phyloP scores from a whole-genome alignment of 2,888 invertebrate genomes.

The Euplexia lucipara region DNA sequence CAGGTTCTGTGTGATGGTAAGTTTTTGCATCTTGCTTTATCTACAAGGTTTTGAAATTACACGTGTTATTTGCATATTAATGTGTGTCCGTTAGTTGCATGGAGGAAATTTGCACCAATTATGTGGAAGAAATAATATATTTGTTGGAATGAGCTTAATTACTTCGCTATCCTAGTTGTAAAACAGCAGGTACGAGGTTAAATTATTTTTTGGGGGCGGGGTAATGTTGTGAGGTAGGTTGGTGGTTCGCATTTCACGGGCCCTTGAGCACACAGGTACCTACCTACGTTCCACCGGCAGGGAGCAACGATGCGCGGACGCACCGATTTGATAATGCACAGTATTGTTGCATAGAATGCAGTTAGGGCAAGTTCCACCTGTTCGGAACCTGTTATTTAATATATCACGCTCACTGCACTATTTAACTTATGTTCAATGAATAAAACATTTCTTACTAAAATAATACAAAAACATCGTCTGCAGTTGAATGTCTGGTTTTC shows the following conservation, averaged over 20 bases:
- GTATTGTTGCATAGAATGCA: slow-evolving; percentile 75
- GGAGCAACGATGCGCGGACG: slow-evolving; percentile 79
- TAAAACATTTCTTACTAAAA: slow-evolving; percentile 53
- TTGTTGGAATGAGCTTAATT: slow-evolving; percentile 12
- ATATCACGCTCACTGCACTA: slow-evolving; percentile 63
- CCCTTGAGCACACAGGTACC: slow-evolving; percentile 80
- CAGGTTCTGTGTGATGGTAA: slow-evolving; percentile 31
- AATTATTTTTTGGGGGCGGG: slow-evolving; percentile 59
- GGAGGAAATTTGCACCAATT: slow-evolving; percentile 32
- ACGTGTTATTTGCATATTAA: slow-evolving; percentile 41
- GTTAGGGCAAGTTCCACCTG: slow-evolving; percentile 76
- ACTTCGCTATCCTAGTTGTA: slow-evolving; percentile 58
- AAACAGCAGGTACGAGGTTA: slow-evolving; percentile 54
- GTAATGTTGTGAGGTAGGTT: slow-evolving; percentile 59
- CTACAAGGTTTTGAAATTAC: slow-evolving; percentile 37
- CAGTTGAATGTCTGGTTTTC: slow-evolving; percentile 17
- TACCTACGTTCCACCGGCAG: slow-evolving; percentile 71
- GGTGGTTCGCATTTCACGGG: slow-evolving; percentile 80
- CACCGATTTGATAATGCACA: slow-evolving; percentile 84
- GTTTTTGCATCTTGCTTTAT: slow-evolving; percentile 40
- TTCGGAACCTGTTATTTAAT: slow-evolving; percentile 75
- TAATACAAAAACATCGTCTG: slow-evolving; percentile 31
- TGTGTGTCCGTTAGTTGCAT: slow-evolving; percentile 26
- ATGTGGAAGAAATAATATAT: slow-evolving; percentile 14
- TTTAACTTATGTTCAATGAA: slow-evolving; percentile 61